Evolutionary conservation across 2,797 vertebrate species (phyloP).

Genomic region (Amniataba percoides): DNA sequence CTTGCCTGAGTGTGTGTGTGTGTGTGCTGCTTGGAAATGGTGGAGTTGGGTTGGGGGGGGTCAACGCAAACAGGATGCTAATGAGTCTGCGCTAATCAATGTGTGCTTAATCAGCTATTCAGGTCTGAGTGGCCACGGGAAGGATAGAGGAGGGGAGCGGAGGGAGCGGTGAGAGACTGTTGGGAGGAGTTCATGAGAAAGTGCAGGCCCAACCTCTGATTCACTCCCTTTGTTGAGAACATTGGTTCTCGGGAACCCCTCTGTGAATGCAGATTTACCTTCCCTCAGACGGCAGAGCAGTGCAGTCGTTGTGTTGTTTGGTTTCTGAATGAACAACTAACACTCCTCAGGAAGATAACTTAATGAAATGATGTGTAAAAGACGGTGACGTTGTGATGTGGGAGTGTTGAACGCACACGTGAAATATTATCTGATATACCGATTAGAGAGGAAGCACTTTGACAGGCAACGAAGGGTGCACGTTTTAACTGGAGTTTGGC

Average conservation of each 20-base stretch:
- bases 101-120: slow-evolving; percentile 91
- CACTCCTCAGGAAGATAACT: slow-evolving; percentile 8
- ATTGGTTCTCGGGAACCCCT: slow-evolving; percentile 60
- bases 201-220: slow-evolving; percentile 80
- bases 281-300: slow-evolving; percentile 17
- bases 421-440: neutral
- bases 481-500: neutral
- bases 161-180: slow-evolving; percentile 56
- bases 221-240: slow-evolving; percentile 74
- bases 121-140: slow-evolving; percentile 69
- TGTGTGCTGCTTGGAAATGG: slow-evolving; percentile 58
- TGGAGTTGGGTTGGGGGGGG: slow-evolving; percentile 55
- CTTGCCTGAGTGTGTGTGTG: slow-evolving; percentile 14
- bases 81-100: slow-evolving; percentile 90
- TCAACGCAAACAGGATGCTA: slow-evolving; percentile 89
- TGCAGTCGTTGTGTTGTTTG: slow-evolving; percentile 8
- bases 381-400: neutral
- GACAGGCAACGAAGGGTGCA: neutral
- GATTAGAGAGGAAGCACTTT: neutral
- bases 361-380: slow-evolving; percentile 3
- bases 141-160: slow-evolving; percentile 42
- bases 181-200: slow-evolving; percentile 86
- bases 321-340: slow-evolving; percentile 42
- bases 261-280: slow-evolving; percentile 68
- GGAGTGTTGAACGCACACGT: neutral